Evolutionary conservation across 2,113 vertebrate genomes (phyloP), one percentile per base, ranked within the genome.

Genomic region (Oostethus manadensis): DNA sequence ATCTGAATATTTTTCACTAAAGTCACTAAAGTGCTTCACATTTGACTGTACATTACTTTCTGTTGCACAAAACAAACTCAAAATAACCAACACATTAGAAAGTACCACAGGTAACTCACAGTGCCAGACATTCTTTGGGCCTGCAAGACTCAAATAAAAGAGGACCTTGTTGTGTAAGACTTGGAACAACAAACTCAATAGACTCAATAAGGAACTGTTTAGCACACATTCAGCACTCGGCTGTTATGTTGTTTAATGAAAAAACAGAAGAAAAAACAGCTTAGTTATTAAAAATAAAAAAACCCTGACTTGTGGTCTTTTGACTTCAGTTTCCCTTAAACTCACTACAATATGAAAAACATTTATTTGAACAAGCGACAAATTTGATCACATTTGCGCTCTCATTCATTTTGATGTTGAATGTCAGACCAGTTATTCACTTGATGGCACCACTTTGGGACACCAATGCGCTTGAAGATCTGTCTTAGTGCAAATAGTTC

Each of bases 211-310:
- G 76, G 58, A 77, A 75, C 59, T 62, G 17, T 45, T 21, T 68
- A 68, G n/a, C 48, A 42, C 21, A 67, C 6, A 79, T 62, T 86
- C 79, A 79, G 76, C 81, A 69, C 49, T 71, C 44, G 76, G 62
- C 33, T 72, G 13, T 64, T 61, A 16, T 63, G 16, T 42, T 22
- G 44, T 42, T 44, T 48, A 40, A 48, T 40, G 21, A 58, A 42
- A 66, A 68, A 66, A 1, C 22, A 58, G 42, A 38, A 38, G n/a
- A 55, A 38, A 38, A 38, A 6, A n/a, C n/a, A n/a, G n/a, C n/a
- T n/a, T n/a, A n/a, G n/a, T n/a, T n/a, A n/a, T n/a, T n/a, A n/a
- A n/a, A n/a, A n/a, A n/a, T n/a, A n/a, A n/a, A n/a, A n/a, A n/a
- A n/a, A n/a, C n/a, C n/a, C n/a, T n/a, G n/a, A n/a, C n/a, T n/a